A percentile compares a stretch with the other conserved stretches of the same genome.
These are phyloP conservation scores for Balaenoptera acutorostrata DNA, from an alignment of 2,113 vertebrate species.

Conservation along the genomic window DNA sequence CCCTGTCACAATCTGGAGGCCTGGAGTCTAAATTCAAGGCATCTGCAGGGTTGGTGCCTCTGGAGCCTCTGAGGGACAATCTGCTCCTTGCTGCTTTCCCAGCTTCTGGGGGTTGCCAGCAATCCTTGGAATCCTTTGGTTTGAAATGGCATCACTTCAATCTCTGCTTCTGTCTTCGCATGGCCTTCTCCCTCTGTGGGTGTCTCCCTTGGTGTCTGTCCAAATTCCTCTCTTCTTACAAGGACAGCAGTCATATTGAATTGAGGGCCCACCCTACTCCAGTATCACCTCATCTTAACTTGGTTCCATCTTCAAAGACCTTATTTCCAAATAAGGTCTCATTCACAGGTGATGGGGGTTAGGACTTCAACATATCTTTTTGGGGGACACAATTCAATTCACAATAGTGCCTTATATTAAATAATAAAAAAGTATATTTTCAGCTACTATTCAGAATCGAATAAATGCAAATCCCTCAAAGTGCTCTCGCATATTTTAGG, in stretches of 20 bases:
- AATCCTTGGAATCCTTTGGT: neutral
- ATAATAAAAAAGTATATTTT: neutral
- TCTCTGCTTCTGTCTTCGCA: neutral
- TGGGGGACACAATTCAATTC: neutral
- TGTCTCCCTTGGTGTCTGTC: neutral
- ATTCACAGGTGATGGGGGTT: neutral
- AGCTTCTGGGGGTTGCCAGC: neutral
- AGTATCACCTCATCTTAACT: neutral
- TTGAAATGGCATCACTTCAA: accelerated
- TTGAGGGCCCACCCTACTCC: neutral
- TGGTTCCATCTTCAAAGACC: neutral
- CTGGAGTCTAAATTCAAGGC: neutral
- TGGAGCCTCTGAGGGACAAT: neutral
- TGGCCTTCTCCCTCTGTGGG: neutral
- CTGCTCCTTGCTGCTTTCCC: neutral
- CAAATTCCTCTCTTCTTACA: neutral
- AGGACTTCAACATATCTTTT: neutral
- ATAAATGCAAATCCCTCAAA: neutral
- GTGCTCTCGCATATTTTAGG: neutral
- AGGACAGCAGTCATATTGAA: neutral
- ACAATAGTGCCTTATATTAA: neutral
- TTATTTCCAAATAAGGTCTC: neutral
- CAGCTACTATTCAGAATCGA: neutral
- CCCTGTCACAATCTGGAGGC: neutral
- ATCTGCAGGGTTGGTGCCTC: no score